Evolutionary conservation across 1,140 invertebrate genomes (phyloP).

Genomic region (Pogonus chalceus): DNA sequence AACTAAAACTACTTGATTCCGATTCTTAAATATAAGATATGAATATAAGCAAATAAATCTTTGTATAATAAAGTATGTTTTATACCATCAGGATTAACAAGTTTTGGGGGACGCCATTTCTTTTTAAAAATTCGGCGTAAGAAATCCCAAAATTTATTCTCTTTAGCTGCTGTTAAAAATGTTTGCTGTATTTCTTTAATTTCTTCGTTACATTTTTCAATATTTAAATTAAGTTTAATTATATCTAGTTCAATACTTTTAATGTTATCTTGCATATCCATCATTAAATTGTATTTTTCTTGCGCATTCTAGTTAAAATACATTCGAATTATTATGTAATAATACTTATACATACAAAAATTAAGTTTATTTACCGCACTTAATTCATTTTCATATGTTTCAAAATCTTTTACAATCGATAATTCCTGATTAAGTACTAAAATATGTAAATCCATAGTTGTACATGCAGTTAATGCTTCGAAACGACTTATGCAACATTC

Average conservation of each 20-base stretch:
- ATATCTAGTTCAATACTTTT: conserved; percentile 13
- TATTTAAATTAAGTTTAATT: conserved; percentile 23
- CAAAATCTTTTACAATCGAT: conserved; percentile 63
- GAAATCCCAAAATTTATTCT: conserved; percentile 65
- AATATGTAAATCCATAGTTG: conserved; percentile 53
- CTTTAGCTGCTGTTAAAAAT: conserved; percentile 46
- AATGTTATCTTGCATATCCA: conserved; percentile 36
- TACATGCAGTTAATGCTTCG: conserved; percentile 48
- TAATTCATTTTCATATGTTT: conserved; percentile 59
- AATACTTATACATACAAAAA: conserved; percentile 34
- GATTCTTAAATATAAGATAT: conserved; percentile 9
- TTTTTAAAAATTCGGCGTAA: conserved; percentile 68
- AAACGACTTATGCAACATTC: conserved; percentile 50
- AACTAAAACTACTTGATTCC: conserved; percentile 14
- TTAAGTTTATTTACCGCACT: conserved; percentile 39
- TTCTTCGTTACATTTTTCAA: conserved; percentile 20
- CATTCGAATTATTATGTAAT: background rate
- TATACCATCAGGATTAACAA: conserved; percentile 30
- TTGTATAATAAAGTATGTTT: background rate
- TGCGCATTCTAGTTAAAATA: conserved; percentile 6
- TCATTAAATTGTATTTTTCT: conserved; percentile 46
- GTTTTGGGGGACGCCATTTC: conserved; percentile 51
- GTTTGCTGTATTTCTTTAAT: conserved; percentile 25
- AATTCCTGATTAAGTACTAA: conserved; percentile 72
- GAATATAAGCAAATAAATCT: no score